Percentiles rank a stretch among this genome's conserved stretches.
Conservation (phyloP, 2,888 invertebrate genomes). For the Trisateles emortualis region DNA sequence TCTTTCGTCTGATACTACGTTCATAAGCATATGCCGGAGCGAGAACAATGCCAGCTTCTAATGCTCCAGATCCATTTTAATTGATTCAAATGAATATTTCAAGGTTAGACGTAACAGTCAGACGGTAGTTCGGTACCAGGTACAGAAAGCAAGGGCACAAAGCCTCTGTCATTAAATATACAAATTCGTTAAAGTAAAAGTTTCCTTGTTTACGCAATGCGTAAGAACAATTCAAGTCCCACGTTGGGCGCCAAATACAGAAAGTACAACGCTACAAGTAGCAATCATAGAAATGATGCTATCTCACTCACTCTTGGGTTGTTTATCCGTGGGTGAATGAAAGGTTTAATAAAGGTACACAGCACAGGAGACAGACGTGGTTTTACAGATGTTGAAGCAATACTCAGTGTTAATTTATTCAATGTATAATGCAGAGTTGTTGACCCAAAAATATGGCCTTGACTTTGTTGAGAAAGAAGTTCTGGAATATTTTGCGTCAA, state of each 20-base stretch:
- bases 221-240: conserved; percentile 28
- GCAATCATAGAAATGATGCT: not conserved
- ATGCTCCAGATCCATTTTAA: conserved; percentile 30
- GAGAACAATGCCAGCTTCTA: not conserved
- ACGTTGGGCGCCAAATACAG: conserved; percentile 34
- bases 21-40: not conserved
- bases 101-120: conserved; percentile 42
- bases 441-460: not conserved
- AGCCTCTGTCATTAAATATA: conserved; percentile 49
- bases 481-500: not conserved
- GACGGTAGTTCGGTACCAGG: conserved; percentile 48
- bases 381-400: not conserved
- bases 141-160: conserved; percentile 42
- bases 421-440: not conserved
- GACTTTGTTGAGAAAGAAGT: not conserved
- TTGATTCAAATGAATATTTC: conserved; percentile 52
- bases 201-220: conserved; percentile 52
- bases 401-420: not conserved
- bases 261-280: not conserved
- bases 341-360: not conserved
- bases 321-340: not conserved
- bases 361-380: not conserved
- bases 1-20: not conserved
- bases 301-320: not conserved
- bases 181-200: conserved; percentile 50